phyloP scores from a whole-genome alignment of 2,888 invertebrate genomes.

The Lithophane leautieri region DNA sequence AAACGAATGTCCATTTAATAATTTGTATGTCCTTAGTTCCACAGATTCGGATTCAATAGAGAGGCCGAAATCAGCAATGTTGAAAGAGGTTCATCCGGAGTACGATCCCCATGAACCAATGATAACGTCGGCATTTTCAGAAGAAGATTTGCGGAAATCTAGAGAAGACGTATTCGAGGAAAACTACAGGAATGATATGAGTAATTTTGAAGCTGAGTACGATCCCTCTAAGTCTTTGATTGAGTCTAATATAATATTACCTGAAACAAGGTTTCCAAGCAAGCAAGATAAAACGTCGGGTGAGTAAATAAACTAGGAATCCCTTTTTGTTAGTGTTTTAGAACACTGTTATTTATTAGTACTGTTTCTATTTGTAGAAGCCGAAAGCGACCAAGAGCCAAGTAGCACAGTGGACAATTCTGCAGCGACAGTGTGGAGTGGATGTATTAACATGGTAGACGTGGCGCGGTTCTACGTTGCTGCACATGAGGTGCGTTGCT shows the following conservation, averaged over 20 bases:
- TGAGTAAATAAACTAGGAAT: constrained; percentile 47
- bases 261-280: constrained; percentile 71
- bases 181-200: constrained; percentile 79
- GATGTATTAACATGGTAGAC: constrained; percentile 97
- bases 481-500: constrained; percentile 92
- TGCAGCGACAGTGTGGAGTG: constrained; percentile 93
- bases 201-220: constrained; percentile 77
- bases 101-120: constrained; percentile 89
- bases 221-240: constrained; percentile 81
- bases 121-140: constrained; percentile 88
- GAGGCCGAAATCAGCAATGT: constrained; percentile 87
- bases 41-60: constrained; percentile 87
- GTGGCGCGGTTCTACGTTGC: constrained; percentile 96
- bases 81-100: constrained; percentile 86
- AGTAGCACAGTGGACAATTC: constrained; percentile 93
- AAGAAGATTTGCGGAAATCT: constrained; percentile 86
- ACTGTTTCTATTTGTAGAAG: constrained; percentile 78
- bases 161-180: constrained; percentile 85
- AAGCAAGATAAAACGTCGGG: constrained; percentile 82
- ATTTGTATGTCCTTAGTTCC: constrained; percentile 74
- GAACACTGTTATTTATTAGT: constrained; percentile 3
- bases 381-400: constrained; percentile 94
- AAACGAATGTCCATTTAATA: constrained; percentile 6
- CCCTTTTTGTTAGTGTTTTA: not conserved
- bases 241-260: constrained; percentile 74